These are phyloP conservation scores for Anastatus disparis DNA, from an alignment of 1,140 invertebrate species.

Conservation along the genomic window DNA sequence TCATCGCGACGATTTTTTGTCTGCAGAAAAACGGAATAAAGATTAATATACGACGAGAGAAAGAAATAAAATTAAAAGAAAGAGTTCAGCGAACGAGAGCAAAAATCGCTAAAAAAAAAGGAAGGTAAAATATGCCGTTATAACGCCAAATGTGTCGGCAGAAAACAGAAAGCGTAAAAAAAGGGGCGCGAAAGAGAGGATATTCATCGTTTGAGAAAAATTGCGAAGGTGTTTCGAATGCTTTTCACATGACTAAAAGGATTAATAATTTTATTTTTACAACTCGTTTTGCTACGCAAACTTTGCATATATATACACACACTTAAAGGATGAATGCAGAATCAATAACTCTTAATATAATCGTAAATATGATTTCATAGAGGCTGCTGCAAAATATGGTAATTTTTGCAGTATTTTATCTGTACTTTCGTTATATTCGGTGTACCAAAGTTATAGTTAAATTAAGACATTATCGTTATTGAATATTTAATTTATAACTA, in stretches of 20 bases:
- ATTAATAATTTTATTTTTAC: conserved; percentile 17
- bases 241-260: background rate
- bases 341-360: conserved; percentile 7
- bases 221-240: conserved; percentile 3
- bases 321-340: background rate
- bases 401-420: too few species aligned
- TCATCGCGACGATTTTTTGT: too few species aligned
- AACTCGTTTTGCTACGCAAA: background rate
- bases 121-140: conserved; percentile 53
- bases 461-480: too few species aligned
- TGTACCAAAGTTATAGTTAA: too few species aligned
- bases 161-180: conserved; percentile 1
- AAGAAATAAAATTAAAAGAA: background rate
- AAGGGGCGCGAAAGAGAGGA: background rate
- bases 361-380: background rate
- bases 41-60: too few species aligned
- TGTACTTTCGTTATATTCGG: too few species aligned
- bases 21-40: too few species aligned
- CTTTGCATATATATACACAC: background rate
- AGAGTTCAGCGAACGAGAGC: conserved; percentile 37
- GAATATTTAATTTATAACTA: too few species aligned
- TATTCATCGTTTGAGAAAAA: background rate
- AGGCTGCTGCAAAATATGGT: too few species aligned
- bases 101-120: conserved; percentile 59
- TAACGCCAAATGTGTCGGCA: too few species aligned